These are phyloP conservation scores for Lasioglossum figueresi DNA, from an alignment of 2,888 invertebrate genomes.

Conservation along the genomic window DNA sequence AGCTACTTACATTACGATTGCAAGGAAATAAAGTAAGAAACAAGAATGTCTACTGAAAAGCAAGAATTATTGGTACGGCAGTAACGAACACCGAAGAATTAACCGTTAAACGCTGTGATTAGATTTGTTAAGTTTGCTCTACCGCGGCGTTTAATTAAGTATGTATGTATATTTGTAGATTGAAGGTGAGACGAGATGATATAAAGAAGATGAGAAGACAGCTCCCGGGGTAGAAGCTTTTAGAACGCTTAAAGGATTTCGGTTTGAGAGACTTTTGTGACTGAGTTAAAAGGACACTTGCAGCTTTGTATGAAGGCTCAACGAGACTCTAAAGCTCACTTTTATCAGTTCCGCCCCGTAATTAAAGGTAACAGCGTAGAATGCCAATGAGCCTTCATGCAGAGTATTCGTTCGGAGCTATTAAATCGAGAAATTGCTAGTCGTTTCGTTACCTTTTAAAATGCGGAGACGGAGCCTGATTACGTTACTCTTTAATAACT, in stretches of 20 bases:
- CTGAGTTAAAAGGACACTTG: background rate
- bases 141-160: background rate
- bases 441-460: conserved; percentile 29
- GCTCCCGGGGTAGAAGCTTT: background rate
- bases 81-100: background rate
- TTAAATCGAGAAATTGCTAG: conserved; percentile 44
- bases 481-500: background rate
- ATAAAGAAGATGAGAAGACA: background rate
- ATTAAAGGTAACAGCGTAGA: conserved; percentile 49
- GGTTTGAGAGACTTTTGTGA: conserved; percentile 21
- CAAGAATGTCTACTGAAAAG: background rate
- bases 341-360: conserved; percentile 39
- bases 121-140: background rate
- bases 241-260: conserved; percentile 30
- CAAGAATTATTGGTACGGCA: background rate
- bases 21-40: background rate
- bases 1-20: background rate
- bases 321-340: conserved; percentile 24
- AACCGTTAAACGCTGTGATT: background rate
- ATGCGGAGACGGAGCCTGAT: conserved; percentile 15
- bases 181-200: background rate
- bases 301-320: conserved; percentile 20
- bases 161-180: background rate
- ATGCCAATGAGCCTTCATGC: conserved; percentile 19
- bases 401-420: conserved; percentile 26